phyloP scores from a whole-genome alignment of 2,888 invertebrate species.

The Pristionchus exspectatus region DNA sequence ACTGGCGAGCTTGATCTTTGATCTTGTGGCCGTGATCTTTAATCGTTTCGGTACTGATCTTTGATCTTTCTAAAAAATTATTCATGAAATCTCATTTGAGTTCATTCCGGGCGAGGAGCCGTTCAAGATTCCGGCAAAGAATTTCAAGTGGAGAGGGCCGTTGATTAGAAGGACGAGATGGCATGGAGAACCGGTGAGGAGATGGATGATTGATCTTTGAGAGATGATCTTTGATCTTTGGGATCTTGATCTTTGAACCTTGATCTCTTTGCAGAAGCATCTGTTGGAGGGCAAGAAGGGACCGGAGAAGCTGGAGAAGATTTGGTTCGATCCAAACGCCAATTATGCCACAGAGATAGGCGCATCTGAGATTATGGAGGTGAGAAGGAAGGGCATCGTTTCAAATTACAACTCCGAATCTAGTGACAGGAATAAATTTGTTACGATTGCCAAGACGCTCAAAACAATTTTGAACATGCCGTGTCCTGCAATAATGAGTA shows the following conservation, averaged over 20 bases:
- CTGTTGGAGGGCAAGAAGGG: not conserved
- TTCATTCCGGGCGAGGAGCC: conserved; percentile 20
- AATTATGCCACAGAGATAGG: conserved; percentile 12
- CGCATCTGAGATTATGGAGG: not conserved
- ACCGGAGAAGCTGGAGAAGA: not conserved
- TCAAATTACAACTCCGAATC: no score
- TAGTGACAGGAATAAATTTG: no score
- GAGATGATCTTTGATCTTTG: no score
- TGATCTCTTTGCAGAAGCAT: not conserved
- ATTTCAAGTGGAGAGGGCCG: conserved; percentile 24
- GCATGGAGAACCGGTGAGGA: conserved; percentile 7
- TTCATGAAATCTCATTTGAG: not conserved
- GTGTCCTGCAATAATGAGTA: no score
- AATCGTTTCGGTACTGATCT: not conserved
- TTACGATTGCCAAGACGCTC: no score
- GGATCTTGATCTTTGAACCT: no score
- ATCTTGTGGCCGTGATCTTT: not conserved
- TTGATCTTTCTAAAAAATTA: not conserved
- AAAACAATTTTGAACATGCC: no score
- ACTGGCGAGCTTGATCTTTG: not conserved
- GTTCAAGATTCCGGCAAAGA: conserved; percentile 1
- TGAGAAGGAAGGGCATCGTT: no score
- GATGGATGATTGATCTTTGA: no score
- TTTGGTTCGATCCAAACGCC: conserved; percentile 20
- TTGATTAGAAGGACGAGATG: conserved; percentile 14